phyloP scores from a whole-genome alignment of 2,797 vertebrate genomes.

The Crenichthys baileyi region DNA sequence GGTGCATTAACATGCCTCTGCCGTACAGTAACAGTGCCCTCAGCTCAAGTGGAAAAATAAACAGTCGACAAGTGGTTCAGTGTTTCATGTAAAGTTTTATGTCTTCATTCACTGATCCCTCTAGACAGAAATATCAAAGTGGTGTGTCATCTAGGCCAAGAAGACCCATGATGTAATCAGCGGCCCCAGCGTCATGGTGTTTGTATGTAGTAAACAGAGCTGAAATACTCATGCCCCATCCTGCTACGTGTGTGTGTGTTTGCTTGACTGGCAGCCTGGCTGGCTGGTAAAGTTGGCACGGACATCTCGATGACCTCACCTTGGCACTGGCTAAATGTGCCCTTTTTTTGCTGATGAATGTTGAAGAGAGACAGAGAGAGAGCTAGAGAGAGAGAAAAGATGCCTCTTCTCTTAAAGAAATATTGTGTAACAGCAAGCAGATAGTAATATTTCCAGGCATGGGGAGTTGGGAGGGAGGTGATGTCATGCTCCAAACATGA shows the following conservation, averaged over 20 bases:
- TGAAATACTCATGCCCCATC: slow-evolving; percentile 63
- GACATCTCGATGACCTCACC: slow-evolving; percentile 70
- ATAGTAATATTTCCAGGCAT: slow-evolving; percentile 64
- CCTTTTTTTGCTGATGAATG: slow-evolving; percentile 65
- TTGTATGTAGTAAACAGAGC: slow-evolving; percentile 81
- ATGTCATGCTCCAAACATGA: slow-evolving; percentile 81
- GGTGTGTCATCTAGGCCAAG: slow-evolving; percentile 75
- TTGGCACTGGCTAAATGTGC: slow-evolving; percentile 74
- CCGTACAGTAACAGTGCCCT: slow-evolving; percentile 50
- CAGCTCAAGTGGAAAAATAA: slow-evolving; percentile 62
- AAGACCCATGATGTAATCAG: slow-evolving; percentile 78
- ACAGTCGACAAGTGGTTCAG: slow-evolving; percentile 61
- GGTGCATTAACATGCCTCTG: slow-evolving; percentile 37
- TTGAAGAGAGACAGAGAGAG: slow-evolving; percentile 34
- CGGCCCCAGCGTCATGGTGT: slow-evolving; percentile 70
- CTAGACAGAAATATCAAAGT: slow-evolving; percentile 74
- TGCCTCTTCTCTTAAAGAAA: slow-evolving; percentile 74
- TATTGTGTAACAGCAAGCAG: slow-evolving; percentile 76
- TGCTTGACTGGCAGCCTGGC: slow-evolving; percentile 64
- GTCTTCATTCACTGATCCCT: slow-evolving; percentile 74
- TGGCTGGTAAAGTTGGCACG: slow-evolving; percentile 74
- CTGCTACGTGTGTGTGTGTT: slow-evolving; percentile 48
- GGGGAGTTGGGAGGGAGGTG: slow-evolving; percentile 46
- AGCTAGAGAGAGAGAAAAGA: slow-evolving; percentile 24
- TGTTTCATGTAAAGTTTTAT: slow-evolving; percentile 63